Conservation (phyloP, 2,888 invertebrate genomes). For the Tineola bisselliella region DNA sequence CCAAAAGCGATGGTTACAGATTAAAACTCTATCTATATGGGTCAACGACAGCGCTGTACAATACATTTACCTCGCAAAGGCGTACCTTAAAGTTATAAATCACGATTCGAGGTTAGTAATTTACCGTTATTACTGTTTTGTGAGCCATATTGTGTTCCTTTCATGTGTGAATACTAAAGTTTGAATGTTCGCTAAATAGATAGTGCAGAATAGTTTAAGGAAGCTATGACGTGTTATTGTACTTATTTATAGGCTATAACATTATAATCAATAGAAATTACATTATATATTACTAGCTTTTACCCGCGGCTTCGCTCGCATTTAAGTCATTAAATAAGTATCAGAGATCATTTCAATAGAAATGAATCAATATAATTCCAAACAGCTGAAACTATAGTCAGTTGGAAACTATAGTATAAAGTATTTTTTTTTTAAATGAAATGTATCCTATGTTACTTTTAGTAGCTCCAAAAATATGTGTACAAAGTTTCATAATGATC, state of each 20-base stretch:
- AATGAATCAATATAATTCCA: too few relatives aligned
- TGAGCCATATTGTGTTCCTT: conserved; percentile 22
- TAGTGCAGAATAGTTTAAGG: not conserved
- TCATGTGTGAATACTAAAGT: not conserved
- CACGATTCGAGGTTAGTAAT: conserved; percentile 43
- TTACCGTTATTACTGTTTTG: conserved; percentile 47
- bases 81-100: conserved; percentile 35
- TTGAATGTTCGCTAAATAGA: not conserved
- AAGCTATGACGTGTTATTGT: not conserved
- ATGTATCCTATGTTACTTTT: too few relatives aligned
- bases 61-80: conserved; percentile 18
- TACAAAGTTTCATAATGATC: too few relatives aligned
- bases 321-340: too few relatives aligned
- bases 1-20: conserved; percentile 16
- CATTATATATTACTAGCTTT: not conserved
- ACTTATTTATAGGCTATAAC: too few relatives aligned
- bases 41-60: conserved; percentile 29
- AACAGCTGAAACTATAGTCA: too few relatives aligned
- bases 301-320: too few relatives aligned
- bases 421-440: too few relatives aligned
- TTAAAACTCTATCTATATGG: conserved; percentile 42
- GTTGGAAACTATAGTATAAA: too few relatives aligned
- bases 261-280: too few relatives aligned
- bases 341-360: too few relatives aligned
- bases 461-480: too few relatives aligned